A percentile compares a stretch with the other conserved stretches of the same genome.
Evolutionary conservation across 2,888 invertebrate genomes (phyloP).

Genomic region (Sturmia bella): DNA sequence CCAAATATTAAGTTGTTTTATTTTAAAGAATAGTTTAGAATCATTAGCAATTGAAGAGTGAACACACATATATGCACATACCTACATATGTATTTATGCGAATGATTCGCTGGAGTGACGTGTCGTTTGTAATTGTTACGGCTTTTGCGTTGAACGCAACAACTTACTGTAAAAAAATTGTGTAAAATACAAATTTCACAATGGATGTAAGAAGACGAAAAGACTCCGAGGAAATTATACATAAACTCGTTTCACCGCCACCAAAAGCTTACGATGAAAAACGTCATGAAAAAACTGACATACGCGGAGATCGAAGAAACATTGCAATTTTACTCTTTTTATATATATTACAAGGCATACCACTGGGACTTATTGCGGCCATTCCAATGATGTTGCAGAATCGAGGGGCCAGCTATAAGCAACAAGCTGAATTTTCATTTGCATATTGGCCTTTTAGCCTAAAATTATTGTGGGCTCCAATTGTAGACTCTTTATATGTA

Average conservation of each 20-base stretch:
- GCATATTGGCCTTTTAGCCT: conserved; percentile 96
- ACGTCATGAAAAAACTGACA: conserved; percentile 80
- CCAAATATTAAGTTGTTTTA: background rate
- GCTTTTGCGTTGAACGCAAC: background rate
- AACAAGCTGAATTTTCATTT: conserved; percentile 97
- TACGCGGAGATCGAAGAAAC: conserved; percentile 89
- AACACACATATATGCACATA: conserved; percentile 3
- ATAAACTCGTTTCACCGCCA: conserved; percentile 41
- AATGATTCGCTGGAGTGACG: conserved; percentile 55
- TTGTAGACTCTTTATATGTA: conserved; percentile 96
- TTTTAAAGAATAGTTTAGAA: background rate
- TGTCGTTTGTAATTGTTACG: conserved; percentile 56
- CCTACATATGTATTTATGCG: background rate
- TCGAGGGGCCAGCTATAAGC: conserved; percentile 94
- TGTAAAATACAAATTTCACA: background rate
- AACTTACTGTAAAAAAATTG: background rate
- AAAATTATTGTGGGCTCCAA: conserved; percentile 98
- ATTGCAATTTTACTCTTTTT: conserved; percentile 94
- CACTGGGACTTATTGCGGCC: conserved; percentile 95
- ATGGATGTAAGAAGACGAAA: conserved; percentile 70
- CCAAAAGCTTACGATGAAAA: conserved; percentile 66
- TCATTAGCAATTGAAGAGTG: background rate
- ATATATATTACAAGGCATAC: conserved; percentile 97
- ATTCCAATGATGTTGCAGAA: conserved; percentile 98
- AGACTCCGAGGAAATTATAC: conserved; percentile 52